These are phyloP conservation scores for Nesogale talazaci DNA, from an alignment of 2,113 vertebrate genomes.

Conservation along the genomic window DNA sequence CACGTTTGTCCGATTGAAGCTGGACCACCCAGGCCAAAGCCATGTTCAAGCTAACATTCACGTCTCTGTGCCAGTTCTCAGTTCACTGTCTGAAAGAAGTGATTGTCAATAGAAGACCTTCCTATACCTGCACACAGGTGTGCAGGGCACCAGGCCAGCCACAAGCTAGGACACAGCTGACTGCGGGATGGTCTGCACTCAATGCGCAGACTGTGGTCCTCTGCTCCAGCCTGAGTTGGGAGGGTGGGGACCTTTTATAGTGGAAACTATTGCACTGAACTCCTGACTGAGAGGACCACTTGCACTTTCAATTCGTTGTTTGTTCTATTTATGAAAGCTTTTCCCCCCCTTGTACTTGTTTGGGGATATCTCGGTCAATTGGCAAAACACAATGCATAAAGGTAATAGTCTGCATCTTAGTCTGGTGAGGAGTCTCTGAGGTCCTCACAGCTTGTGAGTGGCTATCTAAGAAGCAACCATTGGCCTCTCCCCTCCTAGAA, in stretches of 20 bases:
- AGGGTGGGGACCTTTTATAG: background rate
- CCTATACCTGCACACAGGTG: slow-evolving; percentile 36
- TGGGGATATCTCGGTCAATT: background rate
- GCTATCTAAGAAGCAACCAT: too few relatives aligned
- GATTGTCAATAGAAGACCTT: slow-evolving; percentile 2
- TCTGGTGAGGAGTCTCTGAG: too few relatives aligned
- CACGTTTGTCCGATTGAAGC: background rate
- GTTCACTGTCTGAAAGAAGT: slow-evolving; percentile 21
- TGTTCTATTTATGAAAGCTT: background rate
- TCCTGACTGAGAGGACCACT: background rate
- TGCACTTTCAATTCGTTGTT: background rate
- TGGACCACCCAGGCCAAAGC: background rate
- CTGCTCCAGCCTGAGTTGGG: background rate
- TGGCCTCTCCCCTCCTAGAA: too few relatives aligned
- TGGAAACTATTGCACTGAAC: background rate
- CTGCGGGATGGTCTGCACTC: background rate
- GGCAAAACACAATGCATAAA: too few relatives aligned
- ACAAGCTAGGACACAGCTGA: background rate
- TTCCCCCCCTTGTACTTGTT: background rate
- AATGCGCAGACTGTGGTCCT: background rate
- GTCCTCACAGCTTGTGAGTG: too few relatives aligned
- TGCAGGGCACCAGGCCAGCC: slow-evolving; percentile 44
- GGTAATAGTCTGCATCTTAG: too few relatives aligned
- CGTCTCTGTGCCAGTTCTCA: background rate
- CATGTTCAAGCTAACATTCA: background rate